Percentiles rank a stretch among this genome's conserved stretches.
Conservation (phyloP, 2,113 vertebrate genomes). For the Corythaeola cristata region DNA sequence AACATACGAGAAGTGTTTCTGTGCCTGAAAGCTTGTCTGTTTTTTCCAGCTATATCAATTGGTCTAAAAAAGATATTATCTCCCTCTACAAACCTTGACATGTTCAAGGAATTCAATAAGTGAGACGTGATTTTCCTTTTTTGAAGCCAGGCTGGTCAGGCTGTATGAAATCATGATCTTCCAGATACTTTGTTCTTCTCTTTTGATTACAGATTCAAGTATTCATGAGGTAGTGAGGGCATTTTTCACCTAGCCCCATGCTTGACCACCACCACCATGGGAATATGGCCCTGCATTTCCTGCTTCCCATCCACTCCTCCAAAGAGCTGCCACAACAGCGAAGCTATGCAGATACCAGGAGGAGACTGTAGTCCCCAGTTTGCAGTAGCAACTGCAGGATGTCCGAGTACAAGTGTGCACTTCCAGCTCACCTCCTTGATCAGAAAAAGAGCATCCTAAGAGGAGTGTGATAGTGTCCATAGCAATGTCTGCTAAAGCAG, state of each 20-base stretch:
- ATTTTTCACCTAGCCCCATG: neutral
- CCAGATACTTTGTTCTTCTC: neutral
- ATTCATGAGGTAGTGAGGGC: neutral
- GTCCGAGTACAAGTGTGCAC: fast-evolving
- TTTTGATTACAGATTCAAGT: neutral
- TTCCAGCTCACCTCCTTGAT: neutral
- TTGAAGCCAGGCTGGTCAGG: neutral
- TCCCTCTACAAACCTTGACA: conserved; percentile 51
- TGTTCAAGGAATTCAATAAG: conserved; percentile 38
- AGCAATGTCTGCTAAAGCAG: neutral
- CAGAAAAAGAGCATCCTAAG: neutral
- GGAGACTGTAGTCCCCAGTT: neutral
- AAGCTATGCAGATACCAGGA: neutral
- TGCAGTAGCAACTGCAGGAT: neutral
- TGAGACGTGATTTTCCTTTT: conserved; percentile 47
- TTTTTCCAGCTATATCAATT: conserved; percentile 42
- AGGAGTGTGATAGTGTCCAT: neutral
- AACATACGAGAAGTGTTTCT: neutral
- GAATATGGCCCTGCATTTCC: neutral
- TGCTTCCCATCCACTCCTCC: neutral
- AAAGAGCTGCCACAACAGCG: neutral
- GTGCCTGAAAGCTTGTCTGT: conserved; percentile 32
- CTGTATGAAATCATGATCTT: neutral
- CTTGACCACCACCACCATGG: neutral
- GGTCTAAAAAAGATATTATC: conserved; percentile 55